Percentiles rank a stretch among this genome's conserved stretches.
phyloP scores from a whole-genome alignment of 2,888 invertebrate genomes.

The Mechanitis messenoides region DNA sequence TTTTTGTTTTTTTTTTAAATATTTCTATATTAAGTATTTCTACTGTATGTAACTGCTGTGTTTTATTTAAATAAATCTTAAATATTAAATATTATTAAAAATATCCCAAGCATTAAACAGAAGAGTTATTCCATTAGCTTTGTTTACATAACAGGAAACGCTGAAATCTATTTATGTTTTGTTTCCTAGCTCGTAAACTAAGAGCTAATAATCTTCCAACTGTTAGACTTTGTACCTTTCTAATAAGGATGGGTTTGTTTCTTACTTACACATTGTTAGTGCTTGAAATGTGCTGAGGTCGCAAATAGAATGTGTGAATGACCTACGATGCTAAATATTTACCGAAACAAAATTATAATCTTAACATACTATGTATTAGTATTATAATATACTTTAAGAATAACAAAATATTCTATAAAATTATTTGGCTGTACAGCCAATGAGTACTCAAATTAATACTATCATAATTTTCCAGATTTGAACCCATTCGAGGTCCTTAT shows the following conservation, averaged over 20 bases:
- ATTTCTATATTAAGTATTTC: too few species aligned
- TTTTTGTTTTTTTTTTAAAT: too few species aligned
- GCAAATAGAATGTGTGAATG: conserved; percentile 12
- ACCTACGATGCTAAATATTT: neutral
- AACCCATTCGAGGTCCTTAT: too few species aligned
- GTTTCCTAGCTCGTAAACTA: conserved; percentile 22
- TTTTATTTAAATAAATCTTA: too few species aligned
- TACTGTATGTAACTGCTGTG: too few species aligned
- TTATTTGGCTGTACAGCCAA: too few species aligned
- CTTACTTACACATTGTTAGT: neutral
- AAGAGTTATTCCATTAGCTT: conserved; percentile 8
- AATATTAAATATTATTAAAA: too few species aligned
- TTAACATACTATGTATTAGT: neutral
- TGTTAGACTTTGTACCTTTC: conserved; percentile 4
- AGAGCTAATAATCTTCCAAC: conserved; percentile 1
- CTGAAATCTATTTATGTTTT: conserved; percentile 27
- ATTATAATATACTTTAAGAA: neutral
- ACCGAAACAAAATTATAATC: neutral
- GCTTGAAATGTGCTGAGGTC: conserved; percentile 1
- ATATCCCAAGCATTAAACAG: neutral
- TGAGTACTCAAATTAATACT: too few species aligned
- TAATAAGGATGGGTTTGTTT: neutral
- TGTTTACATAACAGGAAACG: conserved; percentile 20
- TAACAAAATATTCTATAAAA: too few species aligned
- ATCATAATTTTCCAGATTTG: too few species aligned